These are phyloP conservation scores for Ptilonorhynchus violaceus DNA, from an alignment of 2,113 vertebrate genomes.

Conservation along the genomic window DNA sequence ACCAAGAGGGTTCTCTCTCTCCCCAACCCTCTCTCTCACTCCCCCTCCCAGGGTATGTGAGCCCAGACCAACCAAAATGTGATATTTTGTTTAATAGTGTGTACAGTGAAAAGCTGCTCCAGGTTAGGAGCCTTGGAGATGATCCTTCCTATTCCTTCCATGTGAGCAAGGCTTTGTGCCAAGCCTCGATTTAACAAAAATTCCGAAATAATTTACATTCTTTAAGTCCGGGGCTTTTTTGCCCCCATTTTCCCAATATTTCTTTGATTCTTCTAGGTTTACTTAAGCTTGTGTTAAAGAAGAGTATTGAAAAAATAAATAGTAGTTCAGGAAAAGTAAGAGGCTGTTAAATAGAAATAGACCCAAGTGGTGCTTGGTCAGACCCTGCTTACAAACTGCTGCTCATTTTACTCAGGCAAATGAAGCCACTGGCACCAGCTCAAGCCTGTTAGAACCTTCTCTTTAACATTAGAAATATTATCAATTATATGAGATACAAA, in stretches of 20 bases:
- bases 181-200: neutral
- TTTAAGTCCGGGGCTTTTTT: neutral
- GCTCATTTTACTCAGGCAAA: neutral
- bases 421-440: neutral
- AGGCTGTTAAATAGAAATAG: neutral
- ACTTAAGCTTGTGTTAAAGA: neutral
- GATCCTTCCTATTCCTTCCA: neutral
- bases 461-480: neutral
- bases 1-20: neutral
- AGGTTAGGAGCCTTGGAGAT: neutral
- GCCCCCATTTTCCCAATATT: neutral
- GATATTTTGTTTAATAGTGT: neutral
- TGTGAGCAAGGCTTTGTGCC: neutral
- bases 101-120: neutral
- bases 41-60: neutral
- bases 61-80: neutral
- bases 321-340: neutral
- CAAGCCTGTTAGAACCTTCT: neutral
- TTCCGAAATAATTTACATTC: neutral
- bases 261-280: neutral
- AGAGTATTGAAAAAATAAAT: neutral
- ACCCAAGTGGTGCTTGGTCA: neutral
- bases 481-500: neutral
- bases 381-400: neutral
- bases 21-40: too few species aligned